Evolutionary conservation across 2,797 vertebrate genomes (phyloP), one percentile per base, ranked within the genome.

Genomic region (Cirrhinus molitorella): DNA sequence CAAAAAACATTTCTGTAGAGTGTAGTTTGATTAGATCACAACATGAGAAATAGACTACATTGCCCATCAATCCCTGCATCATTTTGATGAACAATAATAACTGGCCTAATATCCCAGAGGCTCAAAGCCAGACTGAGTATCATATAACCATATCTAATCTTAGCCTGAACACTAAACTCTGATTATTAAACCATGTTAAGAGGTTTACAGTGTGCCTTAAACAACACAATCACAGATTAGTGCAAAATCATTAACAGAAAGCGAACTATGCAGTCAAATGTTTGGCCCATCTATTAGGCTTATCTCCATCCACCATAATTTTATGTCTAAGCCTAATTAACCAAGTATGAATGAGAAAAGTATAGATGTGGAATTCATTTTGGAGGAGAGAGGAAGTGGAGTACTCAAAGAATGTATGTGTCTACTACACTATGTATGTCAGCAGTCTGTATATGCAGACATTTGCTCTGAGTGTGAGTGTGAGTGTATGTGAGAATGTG

Each of bases 121-220:
- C 43, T 40, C 43, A 51, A 43, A 71, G 21, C 57, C n/a, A 83
- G 47, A n/a, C 47, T 47, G 37, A 53, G 72, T 59, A 17, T 77
- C 72, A 83, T 23, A 66, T 83, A 76, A 76, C 63, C n/a, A 63
- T 86, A 90, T 92, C 92, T 92, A 93, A 93, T 91, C 83, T 93
- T 91, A 91, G 92, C 90, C n/a, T 65, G 28, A 68, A 76, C 28
- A 17, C 8, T 57, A 45, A 82, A 31, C 80, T 67, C 37, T 87
- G 37, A 87, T 85, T 86, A 87, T 80, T 82, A 71, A 74, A 87
- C 79, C 31, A 61, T 63, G 25, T 34, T n/a, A 83, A 68, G 17
- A 5, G 25, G 11, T 75, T 76, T 40, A n/a, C 14, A 43, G 59
- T 55, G 23, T 75, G 14, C 3, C 28, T 81, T 65, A 47, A 63